Percentiles rank a stretch among this genome's conserved stretches.
Conservation (phyloP, 2,888 invertebrate species). For the Drosophila setosimentum region DNA sequence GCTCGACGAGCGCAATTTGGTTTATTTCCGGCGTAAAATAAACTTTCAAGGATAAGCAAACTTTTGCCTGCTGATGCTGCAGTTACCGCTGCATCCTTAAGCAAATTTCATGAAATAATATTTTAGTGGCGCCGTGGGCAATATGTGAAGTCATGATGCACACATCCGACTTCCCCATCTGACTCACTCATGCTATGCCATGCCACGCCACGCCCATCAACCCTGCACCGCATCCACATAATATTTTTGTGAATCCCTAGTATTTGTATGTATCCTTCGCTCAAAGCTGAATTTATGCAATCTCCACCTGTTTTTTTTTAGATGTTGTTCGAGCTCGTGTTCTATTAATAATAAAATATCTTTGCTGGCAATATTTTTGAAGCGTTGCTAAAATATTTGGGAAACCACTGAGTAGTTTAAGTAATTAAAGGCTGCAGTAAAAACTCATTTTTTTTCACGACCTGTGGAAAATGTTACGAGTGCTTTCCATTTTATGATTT, state of each 20-base stretch:
- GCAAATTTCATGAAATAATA: slow-evolving; percentile 80
- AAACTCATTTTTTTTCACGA: slow-evolving; percentile 6
- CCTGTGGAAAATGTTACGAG: background rate
- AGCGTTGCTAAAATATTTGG: slow-evolving; percentile 57
- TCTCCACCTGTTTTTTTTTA: slow-evolving; percentile 11
- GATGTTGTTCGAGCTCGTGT: slow-evolving; percentile 12
- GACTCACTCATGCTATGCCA: slow-evolving; percentile 3
- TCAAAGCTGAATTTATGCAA: slow-evolving; percentile 59
- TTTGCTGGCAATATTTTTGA: slow-evolving; percentile 45
- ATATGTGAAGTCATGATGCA: slow-evolving; percentile 72
- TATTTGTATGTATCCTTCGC: slow-evolving; percentile 63
- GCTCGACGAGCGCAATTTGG: slow-evolving; percentile 70
- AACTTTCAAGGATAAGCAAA: slow-evolving; percentile 80
- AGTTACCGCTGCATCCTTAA: slow-evolving; percentile 69
- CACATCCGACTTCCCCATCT: slow-evolving; percentile 49
- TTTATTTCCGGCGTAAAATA: slow-evolving; percentile 80
- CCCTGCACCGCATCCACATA: slow-evolving; percentile 37
- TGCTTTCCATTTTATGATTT: slow-evolving; percentile 9
- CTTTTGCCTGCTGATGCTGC: slow-evolving; percentile 59
- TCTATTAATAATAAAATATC: slow-evolving; percentile 33
- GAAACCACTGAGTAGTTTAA: slow-evolving; percentile 32
- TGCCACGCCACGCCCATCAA: slow-evolving; percentile 9
- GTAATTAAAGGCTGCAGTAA: slow-evolving; percentile 55
- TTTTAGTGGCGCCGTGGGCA: slow-evolving; percentile 76
- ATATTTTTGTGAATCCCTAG: slow-evolving; percentile 66